Percentiles rank a stretch among this genome's conserved stretches.
phyloP scores from a whole-genome alignment of 2,113 vertebrate species.

The Triplophysa tibetana region DNA sequence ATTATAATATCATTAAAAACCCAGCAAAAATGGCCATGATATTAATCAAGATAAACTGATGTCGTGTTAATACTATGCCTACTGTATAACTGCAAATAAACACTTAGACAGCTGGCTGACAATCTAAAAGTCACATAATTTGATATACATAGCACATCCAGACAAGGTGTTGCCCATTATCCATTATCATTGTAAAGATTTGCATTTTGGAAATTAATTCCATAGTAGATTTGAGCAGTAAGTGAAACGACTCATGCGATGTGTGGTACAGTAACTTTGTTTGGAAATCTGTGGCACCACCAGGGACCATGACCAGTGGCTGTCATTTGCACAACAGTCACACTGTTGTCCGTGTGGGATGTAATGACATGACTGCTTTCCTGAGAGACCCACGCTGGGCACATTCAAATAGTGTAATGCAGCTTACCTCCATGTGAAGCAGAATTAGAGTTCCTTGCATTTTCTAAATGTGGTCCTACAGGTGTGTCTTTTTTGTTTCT shows the following conservation, averaged over 20 bases:
- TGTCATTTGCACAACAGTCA: constrained; percentile 10
- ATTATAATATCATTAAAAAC: too few species aligned
- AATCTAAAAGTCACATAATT: too few species aligned
- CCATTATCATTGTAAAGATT: constrained; percentile 10
- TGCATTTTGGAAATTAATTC: neutral
- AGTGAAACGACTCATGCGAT: neutral
- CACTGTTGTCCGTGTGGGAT: constrained; percentile 13
- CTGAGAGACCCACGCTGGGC: neutral
- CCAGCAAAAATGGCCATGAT: too few species aligned
- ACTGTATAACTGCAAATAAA: too few species aligned
- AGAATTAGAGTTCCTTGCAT: neutral
- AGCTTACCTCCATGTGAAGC: neutral
- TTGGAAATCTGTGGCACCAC: neutral
- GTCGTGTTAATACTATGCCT: too few species aligned
- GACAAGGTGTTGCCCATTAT: constrained; percentile 6
- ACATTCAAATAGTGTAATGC: neutral
- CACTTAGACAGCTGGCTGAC: too few species aligned
- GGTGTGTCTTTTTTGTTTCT: neutral
- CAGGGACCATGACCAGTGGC: neutral
- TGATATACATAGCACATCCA: neutral
- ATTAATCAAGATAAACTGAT: too few species aligned
- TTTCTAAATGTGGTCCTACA: neutral
- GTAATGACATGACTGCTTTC: neutral
- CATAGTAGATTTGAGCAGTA: neutral
- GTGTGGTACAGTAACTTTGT: neutral